Evolutionary conservation across 23 tunicate species (phyloP), one percentile per base, ranked within the genome.

Genomic region (Halocynthia aurantium): DNA sequence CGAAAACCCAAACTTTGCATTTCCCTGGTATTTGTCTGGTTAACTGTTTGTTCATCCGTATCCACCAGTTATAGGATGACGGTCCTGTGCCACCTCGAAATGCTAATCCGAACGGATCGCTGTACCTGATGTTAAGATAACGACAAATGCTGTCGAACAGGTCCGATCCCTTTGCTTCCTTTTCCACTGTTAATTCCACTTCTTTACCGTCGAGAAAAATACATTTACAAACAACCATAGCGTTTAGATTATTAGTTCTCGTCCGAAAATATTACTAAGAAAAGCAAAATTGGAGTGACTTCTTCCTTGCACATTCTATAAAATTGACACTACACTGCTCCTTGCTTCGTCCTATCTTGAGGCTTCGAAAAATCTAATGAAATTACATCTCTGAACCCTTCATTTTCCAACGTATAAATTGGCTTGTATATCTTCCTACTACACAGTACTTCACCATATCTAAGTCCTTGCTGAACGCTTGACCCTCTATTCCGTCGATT

Each of bases 31-130:
- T 72, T 75, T 89, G 96, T 20, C 81, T 70, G 52, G 70, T 69
- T 22, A 89, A 53, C 5, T 62, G 62, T 62, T 89, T 89, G 54
- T 89, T 88, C 78, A 81, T 51, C 13, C 88, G 77, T 20, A 89
- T 76, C 96, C 96, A 89, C 96, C 96, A 89, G 62, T 75, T 80
- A 73, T 89, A 89, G 52, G 84, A 19, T 5, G 96, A 75, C 7
- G 83, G 84, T 15, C 22, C 51, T 10, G 86, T 52, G 5, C 96
- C 96, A 8, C 83, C 81, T n/a, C 83, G 64, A 77, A 80, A 87
- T 7, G 81, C 85, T 10, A 89, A 56, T 51, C 96, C 88, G 63
- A 79, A 81, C 73, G 80, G 76, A 21, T 76, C 58, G 10, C 76
- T 64, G 78, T 80, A 65, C 17, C 52, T 52, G 11, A 89, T 84